Percentiles rank a stretch among this genome's conserved stretches.
Conservation (phyloP, 1,140 invertebrate genomes). For the Brachionus paranguensis region DNA sequence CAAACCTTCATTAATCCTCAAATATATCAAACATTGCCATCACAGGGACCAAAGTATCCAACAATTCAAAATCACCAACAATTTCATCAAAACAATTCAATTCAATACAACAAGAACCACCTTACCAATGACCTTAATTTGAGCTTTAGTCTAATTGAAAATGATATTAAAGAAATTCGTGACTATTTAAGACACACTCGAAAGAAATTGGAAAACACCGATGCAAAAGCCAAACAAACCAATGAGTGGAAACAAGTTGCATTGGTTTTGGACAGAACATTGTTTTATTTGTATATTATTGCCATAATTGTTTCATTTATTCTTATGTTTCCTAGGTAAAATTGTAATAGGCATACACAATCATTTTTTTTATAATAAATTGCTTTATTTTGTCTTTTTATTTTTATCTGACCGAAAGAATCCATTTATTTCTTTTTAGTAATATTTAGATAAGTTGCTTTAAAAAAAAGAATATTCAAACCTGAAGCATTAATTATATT, state of each 20-base stretch:
- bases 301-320: slow-evolving; percentile 51
- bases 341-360: not conserved
- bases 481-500: too few species aligned
- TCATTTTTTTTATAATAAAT: not conserved
- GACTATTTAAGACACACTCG: slow-evolving; percentile 37
- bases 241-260: slow-evolving; percentile 52
- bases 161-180: slow-evolving; percentile 39
- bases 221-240: slow-evolving; percentile 43
- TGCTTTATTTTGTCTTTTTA: not conserved
- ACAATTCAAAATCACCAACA: not conserved
- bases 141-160: slow-evolving; percentile 31
- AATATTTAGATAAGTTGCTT: too few species aligned
- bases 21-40: not conserved
- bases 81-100: not conserved
- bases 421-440: too few species aligned
- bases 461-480: too few species aligned
- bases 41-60: not conserved
- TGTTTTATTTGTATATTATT: slow-evolving; percentile 52
- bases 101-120: not conserved
- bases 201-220: slow-evolving; percentile 29
- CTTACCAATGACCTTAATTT: not conserved
- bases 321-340: slow-evolving; percentile 48
- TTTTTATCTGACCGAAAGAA: not conserved
- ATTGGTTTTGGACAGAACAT: slow-evolving; percentile 51
- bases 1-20: not conserved